These are phyloP conservation scores for Drosophila orena DNA, from an alignment of 1,140 invertebrate genomes.

Conservation along the genomic window DNA sequence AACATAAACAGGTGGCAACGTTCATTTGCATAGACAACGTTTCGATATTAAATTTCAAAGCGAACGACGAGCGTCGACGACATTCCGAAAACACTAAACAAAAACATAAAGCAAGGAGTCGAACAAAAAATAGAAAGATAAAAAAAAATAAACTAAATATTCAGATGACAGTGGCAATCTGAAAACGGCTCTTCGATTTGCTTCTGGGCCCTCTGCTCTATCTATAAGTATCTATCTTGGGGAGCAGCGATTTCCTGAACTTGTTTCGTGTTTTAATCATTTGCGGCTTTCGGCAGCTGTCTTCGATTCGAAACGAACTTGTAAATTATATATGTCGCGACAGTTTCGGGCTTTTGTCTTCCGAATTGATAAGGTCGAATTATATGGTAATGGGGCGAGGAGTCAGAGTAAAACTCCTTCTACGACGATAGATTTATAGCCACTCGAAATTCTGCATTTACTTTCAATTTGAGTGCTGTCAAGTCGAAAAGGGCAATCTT, in stretches of 20 bases:
- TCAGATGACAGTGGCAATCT: slow-evolving; percentile 52
- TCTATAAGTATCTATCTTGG: slow-evolving; percentile 12
- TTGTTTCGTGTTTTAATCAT: slow-evolving; percentile 60
- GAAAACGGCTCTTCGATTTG: slow-evolving; percentile 67
- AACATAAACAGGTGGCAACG: slow-evolving; percentile 84
- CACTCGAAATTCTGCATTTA: background rate
- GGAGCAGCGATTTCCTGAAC: slow-evolving; percentile 35
- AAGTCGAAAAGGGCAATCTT: too few relatives aligned
- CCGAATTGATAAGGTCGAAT: slow-evolving; percentile 46
- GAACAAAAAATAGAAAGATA: background rate
- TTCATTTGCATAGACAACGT: slow-evolving; percentile 84
- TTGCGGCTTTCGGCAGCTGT: slow-evolving; percentile 61
- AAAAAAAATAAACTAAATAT: slow-evolving; percentile 28
- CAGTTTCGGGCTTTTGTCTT: slow-evolving; percentile 41
- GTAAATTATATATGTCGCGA: slow-evolving; percentile 53
- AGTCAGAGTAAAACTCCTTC: background rate
- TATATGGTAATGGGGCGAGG: slow-evolving; percentile 59
- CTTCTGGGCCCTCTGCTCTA: slow-evolving; percentile 41
- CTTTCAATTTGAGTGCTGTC: too few relatives aligned
- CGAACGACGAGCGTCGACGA: slow-evolving; percentile 65
- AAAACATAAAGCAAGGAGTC: slow-evolving; percentile 17
- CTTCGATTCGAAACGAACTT: slow-evolving; percentile 56
- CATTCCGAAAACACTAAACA: slow-evolving; percentile 57
- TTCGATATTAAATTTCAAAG: slow-evolving; percentile 84
- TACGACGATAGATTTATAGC: background rate